A percentile compares a stretch with the other conserved stretches of the same genome.
Evolutionary conservation across 1,140 invertebrate genomes (phyloP).

Genomic region (Agrilus planipennis): DNA sequence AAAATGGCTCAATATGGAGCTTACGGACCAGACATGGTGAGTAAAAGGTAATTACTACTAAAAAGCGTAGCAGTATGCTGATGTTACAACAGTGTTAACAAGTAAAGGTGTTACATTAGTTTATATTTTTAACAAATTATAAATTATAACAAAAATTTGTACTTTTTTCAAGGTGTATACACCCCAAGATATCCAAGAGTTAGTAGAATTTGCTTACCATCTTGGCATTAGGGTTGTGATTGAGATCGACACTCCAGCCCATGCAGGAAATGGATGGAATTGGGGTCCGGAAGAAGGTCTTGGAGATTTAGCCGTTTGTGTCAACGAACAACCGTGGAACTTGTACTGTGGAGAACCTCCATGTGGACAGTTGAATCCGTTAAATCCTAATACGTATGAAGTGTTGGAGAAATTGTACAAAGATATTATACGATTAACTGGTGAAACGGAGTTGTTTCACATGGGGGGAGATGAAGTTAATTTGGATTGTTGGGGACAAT

Average conservation of each 20-base stretch:
- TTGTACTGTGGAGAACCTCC: constrained; percentile 69
- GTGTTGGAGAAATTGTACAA: constrained; percentile 53
- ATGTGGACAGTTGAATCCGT: constrained; percentile 71
- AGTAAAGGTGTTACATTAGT: too few species aligned
- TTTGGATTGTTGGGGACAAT: constrained; percentile 60
- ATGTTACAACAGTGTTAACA: too few species aligned
- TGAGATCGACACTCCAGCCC: constrained; percentile 72
- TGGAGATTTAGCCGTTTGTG: constrained; percentile 58
- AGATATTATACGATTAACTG: constrained; percentile 53
- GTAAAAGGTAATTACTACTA: too few species aligned
- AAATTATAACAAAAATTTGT: too few species aligned
- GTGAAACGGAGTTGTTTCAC: constrained; percentile 58
- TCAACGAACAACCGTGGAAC: constrained; percentile 65
- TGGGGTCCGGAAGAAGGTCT: constrained; percentile 56
- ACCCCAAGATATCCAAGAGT: constrained; percentile 47
- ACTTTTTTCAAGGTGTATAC: too few species aligned
- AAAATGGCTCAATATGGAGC: constrained; percentile 62
- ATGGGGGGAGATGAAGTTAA: constrained; percentile 76
- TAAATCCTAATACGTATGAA: constrained; percentile 61
- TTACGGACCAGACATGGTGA: constrained; percentile 53
- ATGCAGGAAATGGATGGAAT: constrained; percentile 69
- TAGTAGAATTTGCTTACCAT: constrained; percentile 52
- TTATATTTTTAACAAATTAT: too few species aligned
- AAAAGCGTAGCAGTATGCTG: too few species aligned
- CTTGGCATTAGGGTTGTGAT: constrained; percentile 58